A percentile compares a stretch with the other conserved stretches of the same genome.
These are phyloP conservation scores for Campoletis sonorensis DNA, from an alignment of 1,140 invertebrate genomes.

Conservation along the genomic window DNA sequence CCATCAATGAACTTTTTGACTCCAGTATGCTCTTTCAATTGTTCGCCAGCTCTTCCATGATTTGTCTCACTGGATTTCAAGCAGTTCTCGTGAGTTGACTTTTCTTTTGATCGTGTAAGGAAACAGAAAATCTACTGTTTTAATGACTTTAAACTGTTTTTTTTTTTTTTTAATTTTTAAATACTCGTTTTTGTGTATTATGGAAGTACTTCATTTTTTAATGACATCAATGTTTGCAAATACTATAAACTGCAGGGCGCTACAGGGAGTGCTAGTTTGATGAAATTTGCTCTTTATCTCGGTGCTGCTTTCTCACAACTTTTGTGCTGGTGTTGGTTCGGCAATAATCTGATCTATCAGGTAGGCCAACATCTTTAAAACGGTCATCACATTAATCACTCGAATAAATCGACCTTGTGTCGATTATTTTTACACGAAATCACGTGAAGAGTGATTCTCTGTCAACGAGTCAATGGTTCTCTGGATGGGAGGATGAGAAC, in stretches of 20 bases:
- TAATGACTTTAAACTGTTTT: no score
- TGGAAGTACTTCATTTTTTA: no score
- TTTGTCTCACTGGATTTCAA: conserved; percentile 64
- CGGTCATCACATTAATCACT: background rate
- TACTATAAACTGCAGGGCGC: conserved; percentile 29
- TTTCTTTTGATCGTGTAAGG: background rate
- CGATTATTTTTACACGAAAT: background rate
- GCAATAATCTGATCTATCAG: conserved; percentile 48
- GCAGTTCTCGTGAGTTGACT: conserved; percentile 56
- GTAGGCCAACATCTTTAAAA: background rate
- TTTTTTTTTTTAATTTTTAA: no score
- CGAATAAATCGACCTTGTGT: background rate
- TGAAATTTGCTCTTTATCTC: conserved; percentile 46
- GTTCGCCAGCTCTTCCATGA: conserved; percentile 60
- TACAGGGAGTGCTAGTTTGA: conserved; percentile 32
- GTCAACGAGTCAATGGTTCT: conserved; percentile 43
- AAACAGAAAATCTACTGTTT: no score
- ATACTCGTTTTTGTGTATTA: no score
- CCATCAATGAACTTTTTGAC: conserved; percentile 59
- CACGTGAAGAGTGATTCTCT: conserved; percentile 41
- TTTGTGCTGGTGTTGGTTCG: conserved; percentile 47
- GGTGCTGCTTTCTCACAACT: conserved; percentile 48
- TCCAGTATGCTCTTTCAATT: conserved; percentile 61
- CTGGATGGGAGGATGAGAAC: conserved; percentile 48
- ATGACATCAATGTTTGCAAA: no score